Percentiles rank a stretch among this genome's conserved stretches.
phyloP scores from a whole-genome alignment of 1,140 invertebrate genomes.

The Anagrus nilaparvatae region DNA sequence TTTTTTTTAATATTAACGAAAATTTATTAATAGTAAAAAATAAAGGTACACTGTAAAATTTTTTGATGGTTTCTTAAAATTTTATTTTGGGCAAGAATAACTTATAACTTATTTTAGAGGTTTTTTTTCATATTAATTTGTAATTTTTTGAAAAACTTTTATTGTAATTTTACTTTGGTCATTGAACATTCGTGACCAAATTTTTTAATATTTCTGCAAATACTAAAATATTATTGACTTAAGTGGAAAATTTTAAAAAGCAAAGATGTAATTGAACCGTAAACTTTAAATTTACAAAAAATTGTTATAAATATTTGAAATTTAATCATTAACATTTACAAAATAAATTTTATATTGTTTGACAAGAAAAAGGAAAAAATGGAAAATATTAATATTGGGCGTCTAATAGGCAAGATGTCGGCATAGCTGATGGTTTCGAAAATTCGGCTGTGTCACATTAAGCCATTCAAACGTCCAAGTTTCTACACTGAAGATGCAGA shows the following conservation, averaged over 20 bases:
- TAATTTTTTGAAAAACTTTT: too few relatives aligned
- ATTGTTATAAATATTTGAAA: background rate
- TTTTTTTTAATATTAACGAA: too few relatives aligned
- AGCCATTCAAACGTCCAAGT: slow-evolving; percentile 35
- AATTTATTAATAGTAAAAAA: too few relatives aligned
- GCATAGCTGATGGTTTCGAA: slow-evolving; percentile 40
- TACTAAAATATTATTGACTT: background rate
- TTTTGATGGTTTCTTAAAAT: background rate
- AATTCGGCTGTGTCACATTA: slow-evolving; percentile 43
- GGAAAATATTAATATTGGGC: slow-evolving; percentile 21
- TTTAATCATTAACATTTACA: background rate
- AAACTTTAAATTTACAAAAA: background rate
- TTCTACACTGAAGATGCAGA: slow-evolving; percentile 18
- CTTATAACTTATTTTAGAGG: too few relatives aligned
- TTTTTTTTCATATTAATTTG: too few relatives aligned
- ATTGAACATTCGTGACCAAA: background rate
- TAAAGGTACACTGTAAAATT: too few relatives aligned
- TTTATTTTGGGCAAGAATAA: background rate
- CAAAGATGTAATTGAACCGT: background rate
- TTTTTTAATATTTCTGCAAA: slow-evolving; percentile 4
- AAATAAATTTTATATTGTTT: too few relatives aligned
- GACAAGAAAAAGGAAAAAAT: background rate
- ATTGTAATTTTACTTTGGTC: background rate
- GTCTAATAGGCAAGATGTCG: slow-evolving; percentile 41
- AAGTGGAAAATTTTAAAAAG: background rate